Conservation (phyloP, 2,888 invertebrate species). For the Celastrina argiolus region DNA sequence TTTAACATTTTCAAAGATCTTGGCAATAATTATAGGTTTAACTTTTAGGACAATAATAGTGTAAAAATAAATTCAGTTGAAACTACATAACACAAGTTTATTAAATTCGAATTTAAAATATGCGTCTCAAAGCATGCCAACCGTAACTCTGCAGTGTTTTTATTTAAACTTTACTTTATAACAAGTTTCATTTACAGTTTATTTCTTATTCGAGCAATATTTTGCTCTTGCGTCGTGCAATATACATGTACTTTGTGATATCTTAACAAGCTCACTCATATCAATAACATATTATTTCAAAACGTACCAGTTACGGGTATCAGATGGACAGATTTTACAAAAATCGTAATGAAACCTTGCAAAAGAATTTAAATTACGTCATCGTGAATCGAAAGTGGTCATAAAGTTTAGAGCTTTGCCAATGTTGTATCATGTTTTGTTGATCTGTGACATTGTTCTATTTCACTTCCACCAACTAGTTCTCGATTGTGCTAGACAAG, state of each 20-base stretch:
- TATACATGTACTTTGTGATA: slow-evolving; percentile 11
- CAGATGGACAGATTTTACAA: slow-evolving; percentile 16
- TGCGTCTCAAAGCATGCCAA: background rate
- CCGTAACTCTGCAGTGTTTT: background rate
- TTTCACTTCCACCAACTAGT: slow-evolving; percentile 48
- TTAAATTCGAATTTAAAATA: background rate
- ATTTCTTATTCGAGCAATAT: background rate
- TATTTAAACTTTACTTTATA: background rate
- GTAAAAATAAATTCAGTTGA: background rate
- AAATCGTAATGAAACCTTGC: slow-evolving; percentile 31
- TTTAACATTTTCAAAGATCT: background rate
- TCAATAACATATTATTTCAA: slow-evolving; percentile 5
- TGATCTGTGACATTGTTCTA: slow-evolving; percentile 62
- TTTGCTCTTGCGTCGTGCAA: slow-evolving; percentile 4
- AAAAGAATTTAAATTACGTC: slow-evolving; percentile 58
- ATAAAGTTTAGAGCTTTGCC: slow-evolving; percentile 68
- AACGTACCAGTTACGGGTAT: background rate
- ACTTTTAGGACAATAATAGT: background rate
- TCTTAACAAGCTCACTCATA: slow-evolving; percentile 3
- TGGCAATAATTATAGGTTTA: background rate
- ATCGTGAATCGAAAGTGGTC: slow-evolving; percentile 67
- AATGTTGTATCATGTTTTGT: slow-evolving; percentile 54
- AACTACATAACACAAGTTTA: background rate
- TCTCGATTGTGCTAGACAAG: slow-evolving; percentile 57
- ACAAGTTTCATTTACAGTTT: slow-evolving; percentile 9